These are phyloP conservation scores for Xanthia togata DNA, from an alignment of 2,888 invertebrate genomes.

Conservation along the genomic window DNA sequence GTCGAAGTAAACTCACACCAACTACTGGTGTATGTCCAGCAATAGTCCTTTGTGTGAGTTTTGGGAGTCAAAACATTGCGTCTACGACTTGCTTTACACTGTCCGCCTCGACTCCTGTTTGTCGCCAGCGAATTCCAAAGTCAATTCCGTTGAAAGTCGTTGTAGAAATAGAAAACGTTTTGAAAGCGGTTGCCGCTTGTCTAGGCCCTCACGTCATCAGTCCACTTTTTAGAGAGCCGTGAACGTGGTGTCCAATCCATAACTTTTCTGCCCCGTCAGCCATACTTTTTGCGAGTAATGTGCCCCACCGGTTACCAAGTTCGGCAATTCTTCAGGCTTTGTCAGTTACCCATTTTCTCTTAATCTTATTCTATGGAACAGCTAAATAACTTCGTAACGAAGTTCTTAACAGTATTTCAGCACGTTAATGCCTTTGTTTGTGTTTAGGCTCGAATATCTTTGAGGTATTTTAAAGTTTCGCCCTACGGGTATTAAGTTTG, in stretches of 20 bases:
- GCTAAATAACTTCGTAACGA: slow-evolving; percentile 66
- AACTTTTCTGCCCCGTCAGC: not conserved
- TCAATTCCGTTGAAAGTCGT: no score
- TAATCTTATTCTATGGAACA: slow-evolving; percentile 50
- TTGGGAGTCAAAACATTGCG: no score
- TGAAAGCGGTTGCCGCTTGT: no score
- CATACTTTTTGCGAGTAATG: not conserved
- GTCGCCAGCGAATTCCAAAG: no score
- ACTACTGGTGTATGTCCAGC: no score
- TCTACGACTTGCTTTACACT: no score
- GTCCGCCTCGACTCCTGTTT: no score
- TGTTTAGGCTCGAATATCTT: slow-evolving; percentile 63
- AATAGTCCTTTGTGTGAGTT: no score
- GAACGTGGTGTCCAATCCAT: not conserved
- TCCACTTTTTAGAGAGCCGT: not conserved
- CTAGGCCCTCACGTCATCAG: not conserved
- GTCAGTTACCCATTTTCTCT: not conserved
- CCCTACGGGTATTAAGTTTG: slow-evolving; percentile 53
- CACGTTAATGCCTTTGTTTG: slow-evolving; percentile 68
- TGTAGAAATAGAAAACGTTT: no score
- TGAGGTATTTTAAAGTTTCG: slow-evolving; percentile 64
- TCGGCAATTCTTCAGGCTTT: not conserved
- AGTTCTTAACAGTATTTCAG: slow-evolving; percentile 68
- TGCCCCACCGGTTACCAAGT: no score
- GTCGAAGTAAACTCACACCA: no score